A percentile compares a stretch with the other conserved stretches of the same genome.
Evolutionary conservation across 23 tunicate species (phyloP).

Genomic region (Diplosoma virens): DNA sequence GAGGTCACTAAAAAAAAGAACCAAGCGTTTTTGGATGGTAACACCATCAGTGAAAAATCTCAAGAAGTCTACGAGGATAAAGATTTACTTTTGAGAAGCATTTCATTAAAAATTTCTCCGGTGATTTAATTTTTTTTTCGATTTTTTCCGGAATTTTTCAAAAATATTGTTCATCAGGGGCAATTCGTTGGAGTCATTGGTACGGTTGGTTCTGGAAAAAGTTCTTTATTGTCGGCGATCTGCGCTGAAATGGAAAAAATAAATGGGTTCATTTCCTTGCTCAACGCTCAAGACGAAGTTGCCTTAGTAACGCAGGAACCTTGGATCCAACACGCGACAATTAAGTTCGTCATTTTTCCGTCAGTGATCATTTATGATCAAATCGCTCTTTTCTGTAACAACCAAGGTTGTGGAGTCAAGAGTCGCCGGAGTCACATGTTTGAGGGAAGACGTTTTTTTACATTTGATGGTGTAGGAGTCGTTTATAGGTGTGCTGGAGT

Average conservation of each 20-base stretch:
- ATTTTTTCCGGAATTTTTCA: background rate
- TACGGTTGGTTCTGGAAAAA: slow-evolving; percentile 90
- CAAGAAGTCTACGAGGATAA: background rate
- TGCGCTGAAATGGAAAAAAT: slow-evolving; percentile 59
- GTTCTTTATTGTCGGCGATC: slow-evolving; percentile 74
- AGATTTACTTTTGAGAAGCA: slow-evolving; percentile 3
- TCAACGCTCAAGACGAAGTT: slow-evolving; percentile 50
- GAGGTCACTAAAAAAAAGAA: background rate
- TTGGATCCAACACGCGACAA: slow-evolving; percentile 89
- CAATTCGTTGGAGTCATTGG: slow-evolving; percentile 92
- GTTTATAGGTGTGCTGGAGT: too few relatives aligned
- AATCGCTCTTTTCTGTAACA: too few relatives aligned
- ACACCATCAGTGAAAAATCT: background rate
- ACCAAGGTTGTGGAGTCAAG: too few relatives aligned
- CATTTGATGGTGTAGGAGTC: too few relatives aligned
- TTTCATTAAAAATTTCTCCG: background rate
- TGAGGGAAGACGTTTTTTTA: too few relatives aligned
- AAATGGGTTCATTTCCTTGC: slow-evolving; percentile 37
- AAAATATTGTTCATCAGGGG: slow-evolving; percentile 32
- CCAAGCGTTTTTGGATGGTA: background rate
- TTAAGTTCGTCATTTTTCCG: slow-evolving; percentile 62
- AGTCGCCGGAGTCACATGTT: too few relatives aligned
- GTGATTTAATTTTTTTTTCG: background rate
- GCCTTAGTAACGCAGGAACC: slow-evolving; percentile 86
- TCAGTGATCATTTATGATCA: too few relatives aligned